These are phyloP conservation scores for Podarcis muralis DNA, from an alignment of 2,113 vertebrate species.

Conservation along the genomic window DNA sequence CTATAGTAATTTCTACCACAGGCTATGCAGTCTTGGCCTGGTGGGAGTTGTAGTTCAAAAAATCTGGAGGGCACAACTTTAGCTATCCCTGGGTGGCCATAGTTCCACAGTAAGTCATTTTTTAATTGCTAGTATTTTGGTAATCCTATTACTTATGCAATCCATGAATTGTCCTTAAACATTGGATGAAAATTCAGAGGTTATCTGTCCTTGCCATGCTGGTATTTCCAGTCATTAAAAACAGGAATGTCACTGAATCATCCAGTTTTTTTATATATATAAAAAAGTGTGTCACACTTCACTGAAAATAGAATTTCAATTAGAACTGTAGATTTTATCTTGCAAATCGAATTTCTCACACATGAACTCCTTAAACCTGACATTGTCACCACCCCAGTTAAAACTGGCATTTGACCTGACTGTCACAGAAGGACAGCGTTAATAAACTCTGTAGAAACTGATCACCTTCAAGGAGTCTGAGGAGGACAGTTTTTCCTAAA, in stretches of 20 bases:
- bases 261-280: not conserved
- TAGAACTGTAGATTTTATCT: slow-evolving; percentile 6
- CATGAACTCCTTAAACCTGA: slow-evolving; percentile 3
- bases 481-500: not conserved
- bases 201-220: not conserved
- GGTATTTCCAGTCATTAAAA: not conserved
- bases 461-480: not conserved
- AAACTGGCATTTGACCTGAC: not conserved
- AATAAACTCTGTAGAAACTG: not conserved
- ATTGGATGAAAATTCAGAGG: not conserved
- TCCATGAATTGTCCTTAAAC: not conserved
- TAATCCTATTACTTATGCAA: not conserved
- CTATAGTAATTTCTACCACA: no score
- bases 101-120: no score
- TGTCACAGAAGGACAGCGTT: not conserved
- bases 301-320: slow-evolving; percentile 21
- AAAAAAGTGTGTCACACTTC: not conserved
- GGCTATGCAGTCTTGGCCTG: no score
- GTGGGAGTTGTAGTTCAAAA: no score
- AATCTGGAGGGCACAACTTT: no score
- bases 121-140: not conserved
- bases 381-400: not conserved
- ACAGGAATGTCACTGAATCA: slow-evolving; percentile 1
- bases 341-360: slow-evolving; percentile 18
- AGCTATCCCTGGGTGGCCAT: no score